phyloP scores from a whole-genome alignment of 1,140 invertebrate genomes.

The Brachionus asplanchnoidis region DNA sequence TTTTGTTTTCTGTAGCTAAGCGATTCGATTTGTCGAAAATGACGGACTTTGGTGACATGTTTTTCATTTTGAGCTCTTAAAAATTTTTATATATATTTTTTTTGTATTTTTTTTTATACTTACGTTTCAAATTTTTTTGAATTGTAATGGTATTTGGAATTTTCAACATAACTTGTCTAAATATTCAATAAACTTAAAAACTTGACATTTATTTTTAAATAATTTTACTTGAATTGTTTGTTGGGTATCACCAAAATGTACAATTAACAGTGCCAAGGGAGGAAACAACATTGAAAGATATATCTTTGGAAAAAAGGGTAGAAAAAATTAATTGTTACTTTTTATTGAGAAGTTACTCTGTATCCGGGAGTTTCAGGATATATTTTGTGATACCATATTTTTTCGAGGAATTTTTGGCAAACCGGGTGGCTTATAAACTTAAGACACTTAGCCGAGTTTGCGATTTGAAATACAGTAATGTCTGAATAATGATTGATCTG shows the following conservation, averaged over 20 bases:
- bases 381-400: constrained; percentile 41
- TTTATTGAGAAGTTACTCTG: background rate
- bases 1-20: background rate
- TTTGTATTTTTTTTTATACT: background rate
- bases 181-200: background rate
- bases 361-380: background rate
- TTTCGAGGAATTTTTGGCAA: constrained; percentile 36
- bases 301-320: background rate
- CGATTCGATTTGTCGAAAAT: background rate
- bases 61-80: background rate
- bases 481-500: background rate
- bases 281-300: constrained; percentile 13
- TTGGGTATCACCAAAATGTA: background rate
- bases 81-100: background rate
- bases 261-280: background rate
- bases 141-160: background rate
- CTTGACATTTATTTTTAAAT: background rate
- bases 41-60: background rate
- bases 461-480: constrained; percentile 7
- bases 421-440: constrained; percentile 25
- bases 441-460: background rate
- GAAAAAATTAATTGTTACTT: background rate
- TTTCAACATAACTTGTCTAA: background rate
- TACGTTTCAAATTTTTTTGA: background rate
- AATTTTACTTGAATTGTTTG: background rate